Evolutionary conservation across 2,797 vertebrate species (phyloP).

Genomic region (Perdix hodgsoniae): DNA sequence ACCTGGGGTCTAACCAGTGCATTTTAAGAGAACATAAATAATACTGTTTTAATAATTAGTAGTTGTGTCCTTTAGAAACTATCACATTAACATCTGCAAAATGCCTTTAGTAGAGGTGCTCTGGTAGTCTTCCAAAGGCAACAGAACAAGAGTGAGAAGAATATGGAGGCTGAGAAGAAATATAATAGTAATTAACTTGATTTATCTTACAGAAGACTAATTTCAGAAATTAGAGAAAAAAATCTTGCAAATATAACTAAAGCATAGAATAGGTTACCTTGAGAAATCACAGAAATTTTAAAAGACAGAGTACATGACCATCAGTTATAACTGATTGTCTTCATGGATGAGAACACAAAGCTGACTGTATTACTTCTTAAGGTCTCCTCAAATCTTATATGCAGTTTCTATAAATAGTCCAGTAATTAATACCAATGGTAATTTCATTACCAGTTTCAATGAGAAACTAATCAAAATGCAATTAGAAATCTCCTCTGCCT

Average conservation of each 20-base stretch:
- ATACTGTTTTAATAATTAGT: background rate
- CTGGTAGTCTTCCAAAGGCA: background rate
- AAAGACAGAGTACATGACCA: background rate
- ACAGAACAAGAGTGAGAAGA: background rate
- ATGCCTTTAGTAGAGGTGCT: background rate
- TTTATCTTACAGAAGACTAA: background rate
- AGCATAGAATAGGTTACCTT: background rate
- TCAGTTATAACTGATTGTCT: background rate
- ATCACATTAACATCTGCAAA: background rate
- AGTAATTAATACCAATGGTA: background rate
- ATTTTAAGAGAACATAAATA: background rate
- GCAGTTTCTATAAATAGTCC: background rate
- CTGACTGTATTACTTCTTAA: background rate
- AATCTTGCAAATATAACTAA: background rate
- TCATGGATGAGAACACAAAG: background rate
- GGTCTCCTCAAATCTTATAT: background rate
- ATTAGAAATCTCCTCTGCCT: background rate
- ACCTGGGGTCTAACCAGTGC: background rate
- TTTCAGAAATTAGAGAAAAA: fast-evolving
- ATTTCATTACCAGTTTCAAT: background rate
- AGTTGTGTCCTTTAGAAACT: background rate
- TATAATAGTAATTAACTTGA: background rate
- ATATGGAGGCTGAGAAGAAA: background rate
- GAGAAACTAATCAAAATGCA: background rate
- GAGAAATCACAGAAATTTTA: background rate